phyloP scores from a whole-genome alignment of 2,797 vertebrate genomes.

The Spinus pinus region DNA sequence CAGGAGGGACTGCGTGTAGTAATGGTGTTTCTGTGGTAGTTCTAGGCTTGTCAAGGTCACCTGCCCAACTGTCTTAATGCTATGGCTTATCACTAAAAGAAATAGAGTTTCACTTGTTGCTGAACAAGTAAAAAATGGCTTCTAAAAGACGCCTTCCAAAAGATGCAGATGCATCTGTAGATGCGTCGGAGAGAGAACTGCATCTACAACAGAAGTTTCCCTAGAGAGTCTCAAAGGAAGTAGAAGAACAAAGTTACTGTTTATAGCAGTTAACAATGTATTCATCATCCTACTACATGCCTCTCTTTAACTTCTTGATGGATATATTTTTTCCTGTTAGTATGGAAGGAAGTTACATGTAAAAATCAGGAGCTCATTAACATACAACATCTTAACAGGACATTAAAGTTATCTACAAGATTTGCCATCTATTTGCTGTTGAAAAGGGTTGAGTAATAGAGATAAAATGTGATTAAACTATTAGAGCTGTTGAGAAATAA shows the following conservation, averaged over 20 bases:
- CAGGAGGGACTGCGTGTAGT: neutral
- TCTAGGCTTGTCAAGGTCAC: neutral
- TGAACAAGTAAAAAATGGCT: neutral
- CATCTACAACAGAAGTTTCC: neutral
- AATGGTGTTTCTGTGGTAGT: neutral
- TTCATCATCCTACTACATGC: neutral
- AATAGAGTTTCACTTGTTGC: neutral
- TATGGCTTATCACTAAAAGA: neutral
- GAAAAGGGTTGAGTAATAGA: neutral
- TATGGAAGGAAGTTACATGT: neutral
- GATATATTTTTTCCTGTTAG: neutral
- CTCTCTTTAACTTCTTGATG: neutral
- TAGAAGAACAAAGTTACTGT: neutral
- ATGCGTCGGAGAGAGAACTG: neutral
- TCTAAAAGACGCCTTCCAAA: neutral
- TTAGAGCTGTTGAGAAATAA: neutral
- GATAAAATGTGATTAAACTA: neutral
- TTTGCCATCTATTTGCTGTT: neutral
- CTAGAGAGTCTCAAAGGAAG: neutral
- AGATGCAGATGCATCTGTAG: neutral
- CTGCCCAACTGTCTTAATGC: neutral
- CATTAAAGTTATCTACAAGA: neutral
- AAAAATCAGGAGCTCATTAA: neutral
- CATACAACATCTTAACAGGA: neutral
- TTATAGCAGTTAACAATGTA: neutral